A percentile compares a stretch with the other conserved stretches of the same genome.
These are phyloP conservation scores for Diloba caeruleocephala DNA, from an alignment of 2,888 invertebrate species.

Conservation along the genomic window DNA sequence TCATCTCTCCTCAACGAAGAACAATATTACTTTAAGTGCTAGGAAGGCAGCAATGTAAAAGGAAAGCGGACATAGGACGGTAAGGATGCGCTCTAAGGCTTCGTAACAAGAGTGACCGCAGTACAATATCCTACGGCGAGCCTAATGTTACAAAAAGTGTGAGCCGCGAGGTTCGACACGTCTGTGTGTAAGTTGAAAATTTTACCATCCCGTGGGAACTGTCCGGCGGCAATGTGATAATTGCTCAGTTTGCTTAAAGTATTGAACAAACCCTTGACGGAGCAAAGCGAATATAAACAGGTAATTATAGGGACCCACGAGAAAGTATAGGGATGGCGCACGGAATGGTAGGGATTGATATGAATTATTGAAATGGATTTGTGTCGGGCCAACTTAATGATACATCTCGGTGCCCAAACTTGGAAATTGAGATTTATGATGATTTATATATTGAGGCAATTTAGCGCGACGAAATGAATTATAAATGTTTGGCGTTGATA, in stretches of 20 bases:
- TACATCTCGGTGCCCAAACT: constrained; percentile 62
- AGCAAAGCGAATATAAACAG: constrained; percentile 69
- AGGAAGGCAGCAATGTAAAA: constrained; percentile 64
- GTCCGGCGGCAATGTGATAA: constrained; percentile 82
- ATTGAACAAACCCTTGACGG: constrained; percentile 74
- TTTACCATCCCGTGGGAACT: constrained; percentile 84
- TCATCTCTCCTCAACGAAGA: constrained; percentile 59
- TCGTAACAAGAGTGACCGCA: constrained; percentile 76
- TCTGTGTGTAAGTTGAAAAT: constrained; percentile 76
- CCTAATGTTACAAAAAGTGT: constrained; percentile 76
- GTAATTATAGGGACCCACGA: constrained; percentile 77
- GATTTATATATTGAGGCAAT: constrained; percentile 56
- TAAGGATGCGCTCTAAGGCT: constrained; percentile 75
- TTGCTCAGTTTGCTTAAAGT: constrained; percentile 84
- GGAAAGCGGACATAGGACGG: constrained; percentile 38
- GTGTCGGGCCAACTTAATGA: constrained; percentile 68
- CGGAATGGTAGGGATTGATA: constrained; percentile 60
- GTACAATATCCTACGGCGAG: constrained; percentile 63
- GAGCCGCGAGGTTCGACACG: constrained; percentile 58
- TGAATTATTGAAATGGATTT: constrained; percentile 77
- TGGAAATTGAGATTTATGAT: constrained; percentile 58
- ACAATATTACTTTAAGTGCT: constrained; percentile 34
- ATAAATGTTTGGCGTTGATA: constrained; percentile 41
- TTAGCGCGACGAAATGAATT: constrained; percentile 49
- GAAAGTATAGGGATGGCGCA: constrained; percentile 66